Base-by-base conservation (phyloP, 1,140 invertebrate genomes). In the Pachyrhynchus sulphureomaculatus region DNA sequence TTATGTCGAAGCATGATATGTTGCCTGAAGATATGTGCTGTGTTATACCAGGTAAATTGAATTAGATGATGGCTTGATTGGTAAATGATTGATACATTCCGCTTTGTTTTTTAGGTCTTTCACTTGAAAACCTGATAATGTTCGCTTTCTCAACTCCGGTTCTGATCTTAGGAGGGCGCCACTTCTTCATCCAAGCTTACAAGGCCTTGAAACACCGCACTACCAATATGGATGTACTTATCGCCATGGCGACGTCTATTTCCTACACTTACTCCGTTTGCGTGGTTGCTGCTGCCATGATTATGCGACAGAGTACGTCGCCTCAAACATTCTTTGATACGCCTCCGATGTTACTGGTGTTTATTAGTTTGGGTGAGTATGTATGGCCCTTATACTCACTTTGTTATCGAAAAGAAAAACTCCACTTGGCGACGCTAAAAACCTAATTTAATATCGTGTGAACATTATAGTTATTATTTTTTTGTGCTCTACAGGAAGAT, bases 311-410 rank as follows among this genome's bases (percentile, higher is more conserved):
- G 71, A 79, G 85, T 29, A 86, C 85, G 4, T 96, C 92, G 65
- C 95, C 94, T 0, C 85, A 92, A 70, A 99, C 97, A 4, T 99
- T 99, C 76, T 99, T 99, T 78, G 98, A 99, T 77, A 99, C 96
- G 13, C 95, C 97, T 0, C 96, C 97, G 0, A 99, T 99, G 98
- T 79, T 99, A 37, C 80, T 99, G 33, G 89, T 98, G 1, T 99
- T 99, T 76, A 95, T 99, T n/a, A 96, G 95, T n/a, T 79, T 99
- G 15, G 98, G 98, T 10, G 29, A 47, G 51, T 48, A 9, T 2
- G 2, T 6, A 18, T 44, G 41, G 4, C 5, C 41, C 18, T n/a
- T 20, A 18, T 44, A n/a, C n/a, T n/a, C n/a, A n/a, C 13, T 39
- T 39, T 8, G 29, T 32, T 4, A 6, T 32, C 5, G 29, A 2